Percentiles rank a stretch among this genome's conserved stretches.
These are phyloP conservation scores for Carabus problematicus DNA, from an alignment of 2,888 invertebrate species.

Conservation along the genomic window DNA sequence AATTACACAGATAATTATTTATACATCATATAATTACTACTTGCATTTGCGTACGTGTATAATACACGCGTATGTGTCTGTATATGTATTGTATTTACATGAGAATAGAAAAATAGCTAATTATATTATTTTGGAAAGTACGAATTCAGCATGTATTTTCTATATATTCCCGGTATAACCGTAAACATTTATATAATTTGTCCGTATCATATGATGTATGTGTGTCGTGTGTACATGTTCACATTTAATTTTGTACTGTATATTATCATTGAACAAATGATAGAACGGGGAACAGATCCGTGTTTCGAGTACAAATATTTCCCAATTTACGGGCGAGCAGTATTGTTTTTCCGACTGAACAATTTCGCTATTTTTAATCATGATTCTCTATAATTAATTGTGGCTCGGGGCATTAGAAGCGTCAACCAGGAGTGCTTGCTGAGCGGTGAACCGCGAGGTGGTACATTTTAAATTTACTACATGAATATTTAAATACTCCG, in stretches of 20 bases:
- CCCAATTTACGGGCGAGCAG: slow-evolving; percentile 2
- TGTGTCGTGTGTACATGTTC: background rate
- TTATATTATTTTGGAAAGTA: background rate
- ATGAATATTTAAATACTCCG: slow-evolving; percentile 37
- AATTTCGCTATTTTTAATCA: slow-evolving; percentile 26
- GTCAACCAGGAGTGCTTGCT: background rate
- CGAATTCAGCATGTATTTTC: background rate
- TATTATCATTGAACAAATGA: background rate
- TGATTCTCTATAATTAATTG: slow-evolving; percentile 34
- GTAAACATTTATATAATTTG: background rate
- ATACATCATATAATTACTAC: slow-evolving; percentile 10
- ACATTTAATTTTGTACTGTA: background rate
- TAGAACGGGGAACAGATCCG: background rate
- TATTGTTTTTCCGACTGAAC: slow-evolving; percentile 19
- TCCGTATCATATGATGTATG: background rate
- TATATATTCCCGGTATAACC: background rate
- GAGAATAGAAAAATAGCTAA: background rate
- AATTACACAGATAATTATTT: slow-evolving; percentile 3
- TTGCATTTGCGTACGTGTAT: background rate
- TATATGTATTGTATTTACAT: background rate
- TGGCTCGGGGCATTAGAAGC: slow-evolving; percentile 13
- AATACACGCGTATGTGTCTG: background rate
- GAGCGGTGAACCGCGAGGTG: slow-evolving; percentile 5
- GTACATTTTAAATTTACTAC: slow-evolving; percentile 38
- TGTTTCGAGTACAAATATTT: slow-evolving; percentile 7